Conservation (phyloP, 2,888 invertebrate species). For the Drosophila fungiperda region DNA sequence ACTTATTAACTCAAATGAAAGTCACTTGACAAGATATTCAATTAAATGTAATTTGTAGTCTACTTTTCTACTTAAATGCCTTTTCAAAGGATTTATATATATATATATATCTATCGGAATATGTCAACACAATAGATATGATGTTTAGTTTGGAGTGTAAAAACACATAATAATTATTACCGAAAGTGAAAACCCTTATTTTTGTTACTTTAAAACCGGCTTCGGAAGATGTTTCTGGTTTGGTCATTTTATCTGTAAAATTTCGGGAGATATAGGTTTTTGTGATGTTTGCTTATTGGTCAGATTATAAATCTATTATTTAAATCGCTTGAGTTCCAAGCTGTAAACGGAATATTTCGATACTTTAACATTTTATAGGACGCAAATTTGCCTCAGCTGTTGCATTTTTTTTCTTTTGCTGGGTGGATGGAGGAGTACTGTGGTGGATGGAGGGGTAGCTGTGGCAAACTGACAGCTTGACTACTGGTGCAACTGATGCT, state of each 20-base stretch:
- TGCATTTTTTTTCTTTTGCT: slow-evolving; percentile 32
- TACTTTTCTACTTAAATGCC: not conserved
- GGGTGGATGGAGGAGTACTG: not conserved
- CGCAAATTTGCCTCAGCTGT: slow-evolving; percentile 68
- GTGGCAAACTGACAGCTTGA: slow-evolving; percentile 49
- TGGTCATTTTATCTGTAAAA: not conserved
- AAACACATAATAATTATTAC: not conserved
- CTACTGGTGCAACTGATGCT: slow-evolving; percentile 72
- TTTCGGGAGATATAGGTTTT: not conserved
- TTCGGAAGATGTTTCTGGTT: not conserved
- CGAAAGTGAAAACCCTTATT: not conserved
- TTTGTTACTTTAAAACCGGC: not conserved
- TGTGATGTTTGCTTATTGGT: not conserved
- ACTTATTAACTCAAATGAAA: not conserved
- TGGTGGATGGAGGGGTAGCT: not conserved
- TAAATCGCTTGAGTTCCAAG: not conserved
- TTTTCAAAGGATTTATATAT: not conserved
- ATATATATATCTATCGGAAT: not conserved
- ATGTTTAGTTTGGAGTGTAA: not conserved
- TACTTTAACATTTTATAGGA: slow-evolving; percentile 68
- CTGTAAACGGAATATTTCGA: not conserved
- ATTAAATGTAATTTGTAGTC: not conserved
- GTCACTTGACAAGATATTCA: not conserved
- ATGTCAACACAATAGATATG: not conserved
- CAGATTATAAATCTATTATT: too few relatives aligned